Percentiles rank a stretch among this genome's conserved stretches.
Evolutionary conservation across 2,888 invertebrate species (phyloP).

Genomic region (Agrochola lota): DNA sequence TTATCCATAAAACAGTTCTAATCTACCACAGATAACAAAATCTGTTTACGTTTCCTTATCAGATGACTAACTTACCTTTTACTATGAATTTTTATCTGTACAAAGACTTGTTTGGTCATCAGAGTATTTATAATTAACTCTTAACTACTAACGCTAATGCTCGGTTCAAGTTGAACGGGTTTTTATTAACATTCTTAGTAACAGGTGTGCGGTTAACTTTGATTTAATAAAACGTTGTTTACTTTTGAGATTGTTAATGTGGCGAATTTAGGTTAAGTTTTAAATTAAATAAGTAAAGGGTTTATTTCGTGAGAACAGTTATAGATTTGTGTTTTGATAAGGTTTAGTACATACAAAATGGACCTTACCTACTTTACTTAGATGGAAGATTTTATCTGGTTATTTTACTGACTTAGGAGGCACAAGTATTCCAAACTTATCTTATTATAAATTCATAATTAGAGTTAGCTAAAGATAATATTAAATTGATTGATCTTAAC

Average conservation of each 20-base stretch:
- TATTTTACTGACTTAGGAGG: too few relatives aligned
- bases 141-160: slow-evolving; percentile 24
- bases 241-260: slow-evolving; percentile 15
- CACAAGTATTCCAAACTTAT: too few relatives aligned
- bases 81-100: slow-evolving; percentile 22
- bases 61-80: slow-evolving; percentile 40
- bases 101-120: slow-evolving; percentile 47
- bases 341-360: not conserved
- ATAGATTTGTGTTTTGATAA: slow-evolving; percentile 36
- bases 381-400: not conserved
- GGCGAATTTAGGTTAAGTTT: slow-evolving; percentile 50
- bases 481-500: not conserved
- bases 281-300: not conserved
- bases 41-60: slow-evolving; percentile 41
- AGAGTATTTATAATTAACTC: slow-evolving; percentile 29
- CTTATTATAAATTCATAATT: too few relatives aligned
- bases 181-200: slow-evolving; percentile 33
- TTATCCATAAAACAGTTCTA: slow-evolving; percentile 12
- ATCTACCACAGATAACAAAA: slow-evolving; percentile 47
- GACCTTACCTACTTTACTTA: not conserved
- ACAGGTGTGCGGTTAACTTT: slow-evolving; percentile 42
- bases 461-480: too few relatives aligned
- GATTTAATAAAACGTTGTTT: slow-evolving; percentile 27
- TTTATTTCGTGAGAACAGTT: slow-evolving; percentile 35
- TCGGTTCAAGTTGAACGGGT: slow-evolving; percentile 39